Evolutionary conservation across 2,888 invertebrate genomes (phyloP), one percentile per base, ranked within the genome.

Genomic region (Campoplex capitator): DNA sequence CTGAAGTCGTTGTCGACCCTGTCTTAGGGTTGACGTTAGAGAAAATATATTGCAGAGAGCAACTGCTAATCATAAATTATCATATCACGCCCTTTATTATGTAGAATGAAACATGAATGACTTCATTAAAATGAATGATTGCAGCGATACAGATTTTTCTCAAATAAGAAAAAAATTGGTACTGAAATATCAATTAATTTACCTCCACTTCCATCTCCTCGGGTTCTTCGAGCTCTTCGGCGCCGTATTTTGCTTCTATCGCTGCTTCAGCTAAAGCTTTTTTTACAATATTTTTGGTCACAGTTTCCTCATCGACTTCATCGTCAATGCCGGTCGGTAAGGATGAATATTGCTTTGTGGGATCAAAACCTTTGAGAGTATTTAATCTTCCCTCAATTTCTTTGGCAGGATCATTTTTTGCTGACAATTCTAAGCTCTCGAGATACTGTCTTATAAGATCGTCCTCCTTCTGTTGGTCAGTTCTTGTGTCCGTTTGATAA

Each of bases 391-490:
- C 94, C 91, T 95, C 95, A 11, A 88, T 82, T 18, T 85, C 85
- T 35, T 85, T 80, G 0, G 83, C 38, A 3, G 95, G 94, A 93
- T 96, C 95, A 32, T 32, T 62, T 16, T 32, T 62, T 32, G 62
- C 62, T 6, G 94, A 93, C 56, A 95, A 93, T n/a, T 95, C 94
- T n/a, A 95, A 91, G 88, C 95, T 95, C 73, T 92, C 94, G 11
- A 94, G 86, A 90, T 95, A 95, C 88, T 95, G 94, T 78, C 95
- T 94, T 84, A 98, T 92, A n/a, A 98, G 94, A 91, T 97, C 96
- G 91, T 97, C 96, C 35, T 96, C 96, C 94, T 97, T 97, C 90
- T 97, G 96, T 92, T 97, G 90, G 85, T 97, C 97, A 18, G 96
- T 96, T 93, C 97, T 95, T 67, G 95, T 95, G 90, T 97, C 97